Conservation (phyloP, 2,113 vertebrate species). For the Laticauda laticaudata region DNA sequence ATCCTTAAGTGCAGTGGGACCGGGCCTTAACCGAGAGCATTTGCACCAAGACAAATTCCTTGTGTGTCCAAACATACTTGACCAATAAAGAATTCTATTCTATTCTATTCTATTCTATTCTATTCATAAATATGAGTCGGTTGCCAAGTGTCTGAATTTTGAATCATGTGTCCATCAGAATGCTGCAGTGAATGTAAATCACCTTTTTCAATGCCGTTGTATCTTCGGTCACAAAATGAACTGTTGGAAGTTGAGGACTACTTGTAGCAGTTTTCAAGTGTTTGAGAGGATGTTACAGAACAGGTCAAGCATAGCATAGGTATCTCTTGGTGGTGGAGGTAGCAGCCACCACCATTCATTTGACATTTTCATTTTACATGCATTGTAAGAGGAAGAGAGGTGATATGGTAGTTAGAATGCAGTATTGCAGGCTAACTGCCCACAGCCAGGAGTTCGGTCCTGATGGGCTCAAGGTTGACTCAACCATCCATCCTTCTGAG, state of each 20-base stretch:
- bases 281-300: not conserved
- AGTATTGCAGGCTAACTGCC: too few relatives aligned
- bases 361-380: not conserved
- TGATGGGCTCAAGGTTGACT: too few relatives aligned
- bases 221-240: not conserved
- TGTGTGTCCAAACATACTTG: too few relatives aligned
- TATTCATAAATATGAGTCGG: too few relatives aligned
- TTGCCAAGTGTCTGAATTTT: not conserved
- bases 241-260: not conserved
- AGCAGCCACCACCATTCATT: not conserved
- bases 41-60: too few relatives aligned
- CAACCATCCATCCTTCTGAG: too few relatives aligned
- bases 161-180: not conserved
- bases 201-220: not conserved
- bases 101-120: too few relatives aligned
- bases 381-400: not conserved
- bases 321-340: not conserved
- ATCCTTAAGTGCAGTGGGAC: too few relatives aligned
- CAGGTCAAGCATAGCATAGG: not conserved
- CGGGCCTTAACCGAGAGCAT: too few relatives aligned
- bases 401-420: too few relatives aligned
- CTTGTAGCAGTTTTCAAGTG: not conserved
- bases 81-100: too few relatives aligned
- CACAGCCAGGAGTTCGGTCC: too few relatives aligned
- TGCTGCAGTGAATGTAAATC: not conserved